Percentiles rank a stretch among this genome's conserved stretches.
Evolutionary conservation across 2,888 invertebrate genomes (phyloP).

Genomic region (Diaprepes abbreviatus): DNA sequence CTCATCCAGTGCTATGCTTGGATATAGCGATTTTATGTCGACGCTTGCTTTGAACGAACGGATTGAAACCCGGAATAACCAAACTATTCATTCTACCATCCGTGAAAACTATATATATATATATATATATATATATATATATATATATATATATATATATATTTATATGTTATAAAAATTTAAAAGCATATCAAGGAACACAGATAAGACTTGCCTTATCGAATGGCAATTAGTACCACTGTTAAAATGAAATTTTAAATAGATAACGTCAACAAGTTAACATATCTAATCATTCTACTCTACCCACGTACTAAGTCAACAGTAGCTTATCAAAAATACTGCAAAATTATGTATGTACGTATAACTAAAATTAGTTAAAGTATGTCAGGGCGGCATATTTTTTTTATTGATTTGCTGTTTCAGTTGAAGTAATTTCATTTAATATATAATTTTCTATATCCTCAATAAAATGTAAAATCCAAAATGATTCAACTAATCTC

Average conservation of each 20-base stretch:
- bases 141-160: too few species aligned
- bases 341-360: slow-evolving; percentile 19
- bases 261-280: slow-evolving; percentile 12
- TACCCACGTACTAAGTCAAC: slow-evolving; percentile 1
- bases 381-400: background rate
- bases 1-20: too few species aligned
- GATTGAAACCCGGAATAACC: too few species aligned
- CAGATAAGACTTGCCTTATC: slow-evolving; percentile 8
- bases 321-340: slow-evolving; percentile 31
- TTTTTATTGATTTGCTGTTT: background rate
- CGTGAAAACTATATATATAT: too few species aligned
- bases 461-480: too few species aligned
- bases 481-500: too few species aligned
- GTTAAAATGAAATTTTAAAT: slow-evolving; percentile 13
- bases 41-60: too few species aligned
- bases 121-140: too few species aligned
- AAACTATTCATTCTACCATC: too few species aligned
- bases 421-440: too few species aligned
- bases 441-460: too few species aligned
- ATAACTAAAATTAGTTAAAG: background rate
- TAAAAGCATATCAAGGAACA: background rate
- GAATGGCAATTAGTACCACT: slow-evolving; percentile 4
- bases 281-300: slow-evolving; percentile 15
- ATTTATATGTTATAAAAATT: background rate
- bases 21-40: too few species aligned